Conservation (phyloP, 1,140 invertebrate species). For the Stenopsyche tienmushanensis region DNA sequence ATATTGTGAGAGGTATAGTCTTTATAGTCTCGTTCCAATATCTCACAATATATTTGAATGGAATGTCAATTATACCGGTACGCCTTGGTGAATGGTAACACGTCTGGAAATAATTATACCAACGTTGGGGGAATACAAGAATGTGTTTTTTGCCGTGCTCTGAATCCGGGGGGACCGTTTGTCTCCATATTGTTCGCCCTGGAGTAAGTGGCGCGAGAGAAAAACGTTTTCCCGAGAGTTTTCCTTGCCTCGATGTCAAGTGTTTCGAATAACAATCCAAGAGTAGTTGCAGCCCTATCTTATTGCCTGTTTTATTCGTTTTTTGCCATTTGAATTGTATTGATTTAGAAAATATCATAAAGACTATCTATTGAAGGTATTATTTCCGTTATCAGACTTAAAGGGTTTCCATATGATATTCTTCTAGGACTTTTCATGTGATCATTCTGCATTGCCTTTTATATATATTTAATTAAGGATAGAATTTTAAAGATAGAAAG, state of each 20-base stretch:
- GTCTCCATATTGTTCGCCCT: conserved; percentile 24
- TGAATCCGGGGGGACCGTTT: conserved; percentile 15
- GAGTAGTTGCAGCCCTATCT: too few relatives aligned
- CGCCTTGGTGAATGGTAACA: conserved; percentile 41
- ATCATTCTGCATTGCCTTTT: too few relatives aligned
- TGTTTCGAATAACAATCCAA: too few relatives aligned
- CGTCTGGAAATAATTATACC: conserved; percentile 41
- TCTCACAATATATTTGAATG: conserved; percentile 42
- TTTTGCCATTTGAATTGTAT: too few relatives aligned
- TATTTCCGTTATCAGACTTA: too few relatives aligned
- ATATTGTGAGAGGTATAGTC: background rate
- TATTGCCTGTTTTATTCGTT: too few relatives aligned
- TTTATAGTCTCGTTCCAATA: conserved; percentile 31
- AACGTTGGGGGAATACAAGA: conserved; percentile 31
- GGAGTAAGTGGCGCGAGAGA: conserved; percentile 23
- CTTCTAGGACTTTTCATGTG: too few relatives aligned
- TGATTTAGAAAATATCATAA: too few relatives aligned
- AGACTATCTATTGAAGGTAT: too few relatives aligned
- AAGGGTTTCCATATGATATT: too few relatives aligned
- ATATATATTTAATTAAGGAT: too few relatives aligned
- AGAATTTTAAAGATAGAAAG: too few relatives aligned
- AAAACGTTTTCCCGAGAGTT: conserved; percentile 20
- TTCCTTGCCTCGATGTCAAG: background rate
- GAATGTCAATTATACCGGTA: conserved; percentile 43
- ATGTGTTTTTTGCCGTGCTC: conserved; percentile 26